Conservation (phyloP, 92 coral and sea anemone species). For the Porites rus region DNA sequence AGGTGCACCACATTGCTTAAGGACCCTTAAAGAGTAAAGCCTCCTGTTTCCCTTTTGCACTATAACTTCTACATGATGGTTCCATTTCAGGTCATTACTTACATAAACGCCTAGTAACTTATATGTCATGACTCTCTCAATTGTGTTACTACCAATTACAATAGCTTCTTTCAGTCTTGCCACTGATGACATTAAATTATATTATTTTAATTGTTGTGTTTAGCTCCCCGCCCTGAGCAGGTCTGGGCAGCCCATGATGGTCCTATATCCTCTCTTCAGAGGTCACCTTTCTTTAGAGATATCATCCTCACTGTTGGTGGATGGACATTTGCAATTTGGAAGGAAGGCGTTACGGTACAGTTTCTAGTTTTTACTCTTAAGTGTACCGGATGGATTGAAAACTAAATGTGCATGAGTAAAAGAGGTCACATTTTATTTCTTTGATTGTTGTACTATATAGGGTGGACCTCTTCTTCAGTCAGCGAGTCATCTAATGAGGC, state of each 20-base stretch:
- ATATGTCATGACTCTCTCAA: no score
- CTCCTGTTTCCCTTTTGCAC: no score
- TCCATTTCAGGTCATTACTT: no score
- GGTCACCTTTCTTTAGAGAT: constrained; percentile 96
- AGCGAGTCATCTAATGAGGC: constrained; percentile 83
- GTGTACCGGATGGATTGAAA: no score
- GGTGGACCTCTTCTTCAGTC: constrained; percentile 95
- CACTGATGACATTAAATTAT: not conserved
- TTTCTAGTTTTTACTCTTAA: not conserved
- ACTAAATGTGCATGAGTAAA: not conserved
- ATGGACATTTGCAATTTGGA: constrained; percentile 99
- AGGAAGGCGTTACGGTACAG: constrained; percentile 89
- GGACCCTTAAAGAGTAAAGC: no score
- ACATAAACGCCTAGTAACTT: no score
- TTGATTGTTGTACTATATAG: constrained; percentile 32
- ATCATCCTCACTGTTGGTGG: constrained; percentile 95
- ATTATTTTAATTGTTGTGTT: not conserved
- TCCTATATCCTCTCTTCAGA: constrained; percentile 81
- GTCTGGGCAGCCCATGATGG: constrained; percentile 95
- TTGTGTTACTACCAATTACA: no score
- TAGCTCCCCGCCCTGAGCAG: constrained; percentile 49
- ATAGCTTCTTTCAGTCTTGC: not conserved
- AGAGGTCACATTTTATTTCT: no score
- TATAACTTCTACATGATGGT: no score
- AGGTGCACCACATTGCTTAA: no score